Evolutionary conservation across 2,888 invertebrate genomes (phyloP).

Genomic region (Ectropis crepuscularia): DNA sequence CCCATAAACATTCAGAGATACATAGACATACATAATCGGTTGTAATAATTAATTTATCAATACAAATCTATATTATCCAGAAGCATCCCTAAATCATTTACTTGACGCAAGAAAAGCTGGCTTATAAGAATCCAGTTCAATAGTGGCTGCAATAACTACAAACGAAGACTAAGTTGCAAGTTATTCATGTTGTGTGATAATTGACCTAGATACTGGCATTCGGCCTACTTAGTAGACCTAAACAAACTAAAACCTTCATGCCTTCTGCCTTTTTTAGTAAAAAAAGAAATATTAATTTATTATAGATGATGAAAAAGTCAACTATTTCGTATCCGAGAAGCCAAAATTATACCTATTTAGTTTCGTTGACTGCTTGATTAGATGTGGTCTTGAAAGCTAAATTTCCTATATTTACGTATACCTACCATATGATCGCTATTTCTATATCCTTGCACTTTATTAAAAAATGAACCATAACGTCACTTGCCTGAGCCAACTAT

Average conservation of each 20-base stretch:
- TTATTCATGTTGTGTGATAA: slow-evolving; percentile 23
- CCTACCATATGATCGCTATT: slow-evolving; percentile 6
- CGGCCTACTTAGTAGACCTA: slow-evolving; percentile 16
- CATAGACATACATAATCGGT: too few species aligned
- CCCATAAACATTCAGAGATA: too few species aligned
- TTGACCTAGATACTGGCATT: slow-evolving; percentile 16
- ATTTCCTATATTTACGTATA: background rate
- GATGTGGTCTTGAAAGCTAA: background rate
- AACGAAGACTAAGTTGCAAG: slow-evolving; percentile 2
- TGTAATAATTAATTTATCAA: too few species aligned
- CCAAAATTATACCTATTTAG: background rate
- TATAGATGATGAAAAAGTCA: too few species aligned
- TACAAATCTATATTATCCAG: too few species aligned
- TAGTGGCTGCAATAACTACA: background rate
- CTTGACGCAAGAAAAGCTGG: background rate
- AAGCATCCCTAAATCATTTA: background rate
- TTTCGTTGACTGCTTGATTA: background rate
- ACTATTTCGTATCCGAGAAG: too few species aligned
- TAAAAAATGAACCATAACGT: slow-evolving; percentile 8
- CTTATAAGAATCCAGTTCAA: background rate
- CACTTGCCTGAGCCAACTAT: slow-evolving; percentile 14
- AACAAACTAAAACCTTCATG: slow-evolving; percentile 12
- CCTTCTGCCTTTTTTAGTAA: slow-evolving; percentile 8
- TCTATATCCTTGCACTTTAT: slow-evolving; percentile 11
- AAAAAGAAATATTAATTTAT: background rate